Evolutionary conservation across 2,113 vertebrate genomes (phyloP), one percentile per base, ranked within the genome.

Genomic region (Caretta caretta): DNA sequence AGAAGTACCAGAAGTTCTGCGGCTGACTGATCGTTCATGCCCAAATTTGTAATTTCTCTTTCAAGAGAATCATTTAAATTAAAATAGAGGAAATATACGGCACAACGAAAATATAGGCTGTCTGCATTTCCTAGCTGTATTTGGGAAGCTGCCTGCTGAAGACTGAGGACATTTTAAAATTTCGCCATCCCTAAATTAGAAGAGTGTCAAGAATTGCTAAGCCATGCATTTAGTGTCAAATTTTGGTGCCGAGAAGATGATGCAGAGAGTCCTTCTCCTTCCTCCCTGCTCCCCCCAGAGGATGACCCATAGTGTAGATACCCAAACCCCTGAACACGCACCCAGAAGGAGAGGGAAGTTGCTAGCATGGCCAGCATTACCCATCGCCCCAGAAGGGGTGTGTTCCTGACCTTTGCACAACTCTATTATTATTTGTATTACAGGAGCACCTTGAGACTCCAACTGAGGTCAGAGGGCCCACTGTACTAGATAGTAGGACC

Each of bases 381-480:
- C 19, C 22, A 17, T 16, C 42, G 1, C 38, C 86, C n/a, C 72
- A 59, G 27, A 4, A 38, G 49, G 22, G 1, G 20, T 65, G 82
- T 90, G 5, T 87, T 88, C 87, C 56, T 38, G 51, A 29, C 5
- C 42, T 79, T 79, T 48, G 24, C 6, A 90, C 88, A 65, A 46
- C 56, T 24, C 1, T n/a, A 56, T 65, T 5, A 14, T 59, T 19
- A 65, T 65, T 65, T 65, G 62, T 65, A 17, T 65, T 65, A 35
- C 12, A 65, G 31, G 17, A 42, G 69, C 10, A 10, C 69, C 20
- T 38, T 3, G 9, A 75, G 69, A 22, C 69, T 42, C 69, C 22
- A 85, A 31, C 13, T 1, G 0, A 87, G 0, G 0, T 49, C 56
- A 16, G 19, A 42, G 51, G 51, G 89, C 17, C n/a, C 51, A 22